Conservation (phyloP, 2,113 vertebrate species). For the Pandion haliaetus region DNA sequence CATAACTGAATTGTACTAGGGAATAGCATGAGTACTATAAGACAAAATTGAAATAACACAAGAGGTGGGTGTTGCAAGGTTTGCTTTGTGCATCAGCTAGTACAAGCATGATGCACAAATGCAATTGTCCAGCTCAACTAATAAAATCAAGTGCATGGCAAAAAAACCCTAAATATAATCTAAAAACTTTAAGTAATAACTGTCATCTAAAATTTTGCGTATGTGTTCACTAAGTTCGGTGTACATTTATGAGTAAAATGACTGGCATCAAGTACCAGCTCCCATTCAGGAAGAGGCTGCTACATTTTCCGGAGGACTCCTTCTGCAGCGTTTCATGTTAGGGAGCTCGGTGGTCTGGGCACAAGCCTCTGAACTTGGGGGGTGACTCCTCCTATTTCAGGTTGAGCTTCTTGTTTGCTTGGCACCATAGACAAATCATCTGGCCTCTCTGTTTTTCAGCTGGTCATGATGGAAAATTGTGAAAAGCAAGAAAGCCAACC, state of each 20-base stretch:
- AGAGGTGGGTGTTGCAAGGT: neutral
- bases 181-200: neutral
- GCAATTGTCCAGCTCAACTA: constrained; percentile 23
- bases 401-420: neutral
- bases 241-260: neutral
- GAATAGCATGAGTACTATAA: neutral
- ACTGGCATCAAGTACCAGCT: neutral
- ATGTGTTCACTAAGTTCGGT: neutral
- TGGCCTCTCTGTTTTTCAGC: neutral
- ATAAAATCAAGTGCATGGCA: neutral
- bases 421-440: neutral
- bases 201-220: neutral
- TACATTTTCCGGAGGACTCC: neutral
- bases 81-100: neutral
- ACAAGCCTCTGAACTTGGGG: neutral
- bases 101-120: constrained; percentile 1
- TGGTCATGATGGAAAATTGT: neutral
- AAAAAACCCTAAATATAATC: constrained; percentile 28
- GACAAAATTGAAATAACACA: neutral
- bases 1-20: constrained; percentile 32
- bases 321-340: neutral
- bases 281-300: neutral
- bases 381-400: neutral
- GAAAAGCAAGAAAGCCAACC: neutral
- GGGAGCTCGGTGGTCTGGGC: neutral